phyloP scores from a whole-genome alignment of 2,888 invertebrate species.

The Apamea monoglypha region DNA sequence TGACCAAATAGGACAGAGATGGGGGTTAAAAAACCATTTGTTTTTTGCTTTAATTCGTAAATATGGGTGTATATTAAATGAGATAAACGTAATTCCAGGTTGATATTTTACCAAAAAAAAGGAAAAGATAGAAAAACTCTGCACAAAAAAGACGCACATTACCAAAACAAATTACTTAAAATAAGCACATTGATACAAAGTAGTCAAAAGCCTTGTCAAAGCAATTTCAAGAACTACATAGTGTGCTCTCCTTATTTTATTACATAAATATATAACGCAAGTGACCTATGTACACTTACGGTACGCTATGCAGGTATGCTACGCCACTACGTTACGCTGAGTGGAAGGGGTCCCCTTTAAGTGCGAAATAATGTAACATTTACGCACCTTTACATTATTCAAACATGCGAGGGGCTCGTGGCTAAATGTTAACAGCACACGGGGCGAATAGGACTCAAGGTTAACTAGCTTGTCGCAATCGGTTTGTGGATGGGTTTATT shows the following conservation, averaged over 20 bases:
- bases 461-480: not conserved
- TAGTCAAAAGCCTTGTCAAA: not conserved
- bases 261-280: not conserved
- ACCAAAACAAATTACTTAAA: not conserved
- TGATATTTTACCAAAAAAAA: not conserved
- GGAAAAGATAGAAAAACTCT: not conserved
- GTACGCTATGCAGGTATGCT: not conserved
- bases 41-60: not conserved
- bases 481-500: not conserved
- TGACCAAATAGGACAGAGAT: conserved; percentile 26
- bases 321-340: not conserved
- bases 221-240: not conserved
- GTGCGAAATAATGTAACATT: not conserved
- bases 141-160: not conserved
- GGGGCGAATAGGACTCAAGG: not conserved
- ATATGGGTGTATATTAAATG: not conserved
- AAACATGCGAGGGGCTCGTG: not conserved
- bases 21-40: conserved; percentile 4
- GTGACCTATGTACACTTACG: not conserved
- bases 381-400: not conserved
- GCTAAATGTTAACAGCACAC: not conserved
- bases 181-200: not conserved
- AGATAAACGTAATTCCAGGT: not conserved
- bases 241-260: not conserved
- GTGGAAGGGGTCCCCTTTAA: not conserved